Conservation (phyloP, 2,888 invertebrate species). For the Sesamia inferens region DNA sequence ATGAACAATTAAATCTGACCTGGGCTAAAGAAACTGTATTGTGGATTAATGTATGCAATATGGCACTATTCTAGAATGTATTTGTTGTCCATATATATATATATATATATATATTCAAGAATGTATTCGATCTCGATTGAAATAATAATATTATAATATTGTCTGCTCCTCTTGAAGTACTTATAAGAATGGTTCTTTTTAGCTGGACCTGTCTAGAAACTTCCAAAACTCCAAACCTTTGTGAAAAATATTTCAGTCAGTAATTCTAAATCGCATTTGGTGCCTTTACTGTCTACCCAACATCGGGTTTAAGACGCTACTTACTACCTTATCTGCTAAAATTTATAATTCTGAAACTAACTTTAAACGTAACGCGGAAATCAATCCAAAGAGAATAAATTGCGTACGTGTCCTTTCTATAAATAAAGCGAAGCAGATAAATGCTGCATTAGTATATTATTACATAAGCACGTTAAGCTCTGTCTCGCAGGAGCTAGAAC, state of each 20-base stretch:
- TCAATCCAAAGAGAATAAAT: constrained; percentile 11
- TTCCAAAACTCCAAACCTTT: background rate
- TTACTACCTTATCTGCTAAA: background rate
- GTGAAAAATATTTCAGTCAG: background rate
- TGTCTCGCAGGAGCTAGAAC: constrained; percentile 34
- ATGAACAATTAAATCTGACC: background rate
- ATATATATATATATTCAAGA: too few species aligned
- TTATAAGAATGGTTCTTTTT: background rate
- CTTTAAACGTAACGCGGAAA: constrained; percentile 30
- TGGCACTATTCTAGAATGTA: background rate
- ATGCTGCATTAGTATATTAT: constrained; percentile 18
- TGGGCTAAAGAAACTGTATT: background rate
- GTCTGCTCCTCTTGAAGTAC: background rate
- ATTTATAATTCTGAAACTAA: constrained; percentile 2
- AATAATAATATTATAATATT: background rate
- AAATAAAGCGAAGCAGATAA: constrained; percentile 46
- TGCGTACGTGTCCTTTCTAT: constrained; percentile 39
- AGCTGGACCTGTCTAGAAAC: background rate
- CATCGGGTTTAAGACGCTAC: background rate
- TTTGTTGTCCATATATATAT: too few species aligned
- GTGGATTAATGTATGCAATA: background rate
- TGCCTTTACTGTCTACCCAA: background rate
- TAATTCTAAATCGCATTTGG: background rate
- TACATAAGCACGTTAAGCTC: constrained; percentile 27
- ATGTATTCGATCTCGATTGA: background rate